Base-by-base conservation (phyloP, 92 coral and sea anemone species). In the Parazoanthus atlanticus region DNA sequence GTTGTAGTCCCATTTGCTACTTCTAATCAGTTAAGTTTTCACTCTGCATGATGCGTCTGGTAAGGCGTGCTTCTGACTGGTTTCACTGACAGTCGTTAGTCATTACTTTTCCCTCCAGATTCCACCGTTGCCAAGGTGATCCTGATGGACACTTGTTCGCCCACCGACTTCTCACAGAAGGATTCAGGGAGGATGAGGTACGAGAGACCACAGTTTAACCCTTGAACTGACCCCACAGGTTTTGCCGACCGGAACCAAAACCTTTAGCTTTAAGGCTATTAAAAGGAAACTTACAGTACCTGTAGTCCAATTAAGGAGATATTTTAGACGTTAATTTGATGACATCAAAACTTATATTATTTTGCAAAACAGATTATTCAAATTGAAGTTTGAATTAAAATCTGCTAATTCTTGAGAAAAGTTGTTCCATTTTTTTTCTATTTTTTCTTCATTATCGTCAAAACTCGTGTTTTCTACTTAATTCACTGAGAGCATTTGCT, bases 41-140 rank as follows among this genome's bases (percentile, higher is more conserved):
- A 49, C 13, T 49, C 1, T 49, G 56, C 56, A 49, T 49, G 56
- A 2, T 36, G 56, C 11, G 56, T 49, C 56, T 49, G n/a, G 0
- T 61, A 23, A 61, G 8, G n/a, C 1, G 28, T 19, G 26, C 26
- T 61, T 46, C 49, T 58, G 32, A 16, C 10, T n/a, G 5, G 56
- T 41, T 47, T 78, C 82, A 26, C 66, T 78, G 31, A 46, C 82
- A 43, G 8, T 78, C 56, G 82, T 78, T 36, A 11, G 30, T 43
- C 32, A 8, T 25, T 33, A 41, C 36, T 70, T 29, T 70, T 70
- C 21, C 9, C 23, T 29, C 46, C 91, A 97, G 99, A 77, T 97
- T 90, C 88, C 98, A 97, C 89, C 98, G 99, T 78, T 95, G 97
- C 86, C 99, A 97, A 89, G 96, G 97, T 43, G 98, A 97, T 77